phyloP scores from a whole-genome alignment of 2,113 vertebrate species.

The Cairina moschata region DNA sequence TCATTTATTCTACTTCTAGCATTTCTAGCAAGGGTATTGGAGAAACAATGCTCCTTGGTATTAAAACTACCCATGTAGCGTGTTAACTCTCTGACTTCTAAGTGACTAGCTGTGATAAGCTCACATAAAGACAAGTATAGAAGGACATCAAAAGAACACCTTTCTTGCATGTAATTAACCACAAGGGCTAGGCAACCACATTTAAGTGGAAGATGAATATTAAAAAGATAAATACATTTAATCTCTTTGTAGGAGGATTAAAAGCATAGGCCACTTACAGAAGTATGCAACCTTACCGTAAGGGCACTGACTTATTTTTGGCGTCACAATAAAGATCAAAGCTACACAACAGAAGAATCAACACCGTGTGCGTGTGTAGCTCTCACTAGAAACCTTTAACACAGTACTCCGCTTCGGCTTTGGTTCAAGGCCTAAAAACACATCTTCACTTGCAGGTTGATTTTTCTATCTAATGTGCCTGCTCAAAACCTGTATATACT shows the following conservation, averaged over 20 bases:
- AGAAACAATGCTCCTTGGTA: neutral
- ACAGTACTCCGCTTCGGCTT: neutral
- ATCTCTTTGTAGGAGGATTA: neutral
- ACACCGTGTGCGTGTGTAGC: accelerated
- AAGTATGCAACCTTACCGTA: neutral
- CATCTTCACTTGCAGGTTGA: neutral
- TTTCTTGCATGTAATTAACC: neutral
- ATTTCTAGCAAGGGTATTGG: neutral
- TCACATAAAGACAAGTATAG: neutral
- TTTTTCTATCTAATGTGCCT: neutral
- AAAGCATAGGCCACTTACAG: neutral
- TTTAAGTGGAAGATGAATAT: neutral
- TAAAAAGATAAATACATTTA: neutral
- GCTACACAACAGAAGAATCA: neutral
- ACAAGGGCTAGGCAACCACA: neutral
- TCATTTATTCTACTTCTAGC: conserved; percentile 16
- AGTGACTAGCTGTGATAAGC: neutral
- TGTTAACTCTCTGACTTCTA: neutral
- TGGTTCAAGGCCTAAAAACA: neutral
- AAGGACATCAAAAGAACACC: neutral
- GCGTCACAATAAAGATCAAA: neutral
- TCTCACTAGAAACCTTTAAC: neutral
- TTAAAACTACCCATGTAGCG: neutral
- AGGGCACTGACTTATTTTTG: neutral
- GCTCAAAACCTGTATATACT: neutral